Base-by-base conservation (phyloP, 1,140 invertebrate genomes). In the Semibalanus balanoides region DNA sequence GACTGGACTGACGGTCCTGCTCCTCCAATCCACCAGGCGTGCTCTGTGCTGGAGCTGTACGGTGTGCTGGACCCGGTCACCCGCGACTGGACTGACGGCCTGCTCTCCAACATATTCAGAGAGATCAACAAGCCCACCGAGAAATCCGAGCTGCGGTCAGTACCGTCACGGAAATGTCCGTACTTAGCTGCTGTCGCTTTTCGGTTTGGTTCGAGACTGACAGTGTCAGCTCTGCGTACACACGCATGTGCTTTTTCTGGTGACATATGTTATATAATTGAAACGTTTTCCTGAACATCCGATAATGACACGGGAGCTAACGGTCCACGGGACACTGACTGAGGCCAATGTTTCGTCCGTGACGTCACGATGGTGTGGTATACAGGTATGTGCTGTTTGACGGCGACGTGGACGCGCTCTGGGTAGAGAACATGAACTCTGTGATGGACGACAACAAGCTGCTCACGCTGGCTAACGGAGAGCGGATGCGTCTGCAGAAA, bases 391-490 rank as follows among this genome's bases (percentile, higher is more conserved):
- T 94, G 78, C 84, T 95, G 73, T 96, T 95, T 85, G 95, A 97
- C 82, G 95, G 95, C 11, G 94, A 96, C 82, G 92, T 97, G 76
- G 94, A 96, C 86, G 90, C 93, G 14, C 84, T 95, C 11, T 97
- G 94, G 94, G 93, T 96, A 78, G 94, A 96, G 85, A 96, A 96
- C 83, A 95, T 96, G 93, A 96, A 96, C 84, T 95, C 93, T 0
- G 93, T 96, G 11, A 96, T 97, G 94, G 94, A 97, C 82, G 94
- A 97, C 83, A 96, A 96, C 82, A 92, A 91, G 82, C 83, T 96
- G 73, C 82, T 97, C 72, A 96, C 94, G 0, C 84, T 97, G 77
- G 92, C 93, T 0, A 96, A 96, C 84, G 93, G 94, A 74, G 94
- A 97, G 82, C 86, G 94, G 76, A 95, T 97, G 30, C 87, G 92